Conservation (phyloP, 2,113 vertebrate genomes). For the Chloroceryle aenea region DNA sequence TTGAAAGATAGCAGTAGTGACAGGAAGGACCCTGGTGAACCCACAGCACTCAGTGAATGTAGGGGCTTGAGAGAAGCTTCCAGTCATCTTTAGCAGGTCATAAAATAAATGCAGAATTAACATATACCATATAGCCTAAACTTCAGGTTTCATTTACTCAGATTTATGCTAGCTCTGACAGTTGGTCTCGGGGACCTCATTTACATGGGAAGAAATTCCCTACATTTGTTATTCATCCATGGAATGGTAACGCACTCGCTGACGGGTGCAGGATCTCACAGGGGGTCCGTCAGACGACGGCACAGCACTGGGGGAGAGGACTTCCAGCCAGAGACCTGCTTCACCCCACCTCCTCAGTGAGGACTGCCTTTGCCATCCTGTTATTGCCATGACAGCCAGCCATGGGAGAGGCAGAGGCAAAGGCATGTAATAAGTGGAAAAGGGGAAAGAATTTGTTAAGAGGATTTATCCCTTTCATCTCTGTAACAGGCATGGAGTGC, state of each 20-base stretch:
- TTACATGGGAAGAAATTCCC: background rate
- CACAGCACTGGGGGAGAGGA: fast-evolving
- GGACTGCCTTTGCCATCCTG: background rate
- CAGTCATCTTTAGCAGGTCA: background rate
- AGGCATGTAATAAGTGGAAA: fast-evolving
- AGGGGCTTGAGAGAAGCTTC: background rate
- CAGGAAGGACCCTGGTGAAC: background rate
- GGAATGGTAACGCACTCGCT: fast-evolving
- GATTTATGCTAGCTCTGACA: background rate
- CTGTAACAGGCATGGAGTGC: background rate
- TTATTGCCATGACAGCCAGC: background rate
- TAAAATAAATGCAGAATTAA: background rate
- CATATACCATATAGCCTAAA: fast-evolving
- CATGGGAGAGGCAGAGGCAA: fast-evolving
- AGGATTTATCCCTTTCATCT: background rate
- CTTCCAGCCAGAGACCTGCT: background rate
- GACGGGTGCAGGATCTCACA: fast-evolving
- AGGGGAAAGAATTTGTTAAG: background rate
- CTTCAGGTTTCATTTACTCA: background rate
- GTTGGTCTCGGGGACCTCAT: background rate
- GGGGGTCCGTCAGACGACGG: background rate
- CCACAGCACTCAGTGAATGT: fast-evolving
- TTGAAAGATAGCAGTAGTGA: background rate
- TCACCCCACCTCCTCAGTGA: fast-evolving
- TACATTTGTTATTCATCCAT: background rate